These are phyloP conservation scores for Synaphobranchus kaupii DNA, from an alignment of 2,797 vertebrate genomes.

Conservation along the genomic window DNA sequence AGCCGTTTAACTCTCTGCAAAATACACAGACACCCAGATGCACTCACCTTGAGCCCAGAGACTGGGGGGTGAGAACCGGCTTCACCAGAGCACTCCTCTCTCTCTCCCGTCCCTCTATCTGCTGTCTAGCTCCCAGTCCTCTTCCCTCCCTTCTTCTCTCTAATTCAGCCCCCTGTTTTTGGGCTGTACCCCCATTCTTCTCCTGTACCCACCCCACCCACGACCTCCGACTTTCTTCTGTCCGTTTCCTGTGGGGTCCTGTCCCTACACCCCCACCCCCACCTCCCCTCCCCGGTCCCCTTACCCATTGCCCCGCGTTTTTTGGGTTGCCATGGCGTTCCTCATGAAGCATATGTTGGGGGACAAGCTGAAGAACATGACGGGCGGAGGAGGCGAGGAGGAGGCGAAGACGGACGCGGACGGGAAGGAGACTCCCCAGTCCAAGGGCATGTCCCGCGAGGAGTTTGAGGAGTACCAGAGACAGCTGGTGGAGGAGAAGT, in stretches of 20 bases:
- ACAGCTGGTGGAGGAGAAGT: conserved; percentile 78
- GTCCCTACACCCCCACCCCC: neutral
- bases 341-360: conserved; percentile 64
- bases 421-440: conserved; percentile 56
- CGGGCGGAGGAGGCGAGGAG: conserved; percentile 42
- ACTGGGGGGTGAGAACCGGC: conserved; percentile 37
- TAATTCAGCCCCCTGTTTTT: neutral
- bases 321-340: conserved; percentile 57
- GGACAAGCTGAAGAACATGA: conserved; percentile 66
- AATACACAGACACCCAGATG: conserved; percentile 58
- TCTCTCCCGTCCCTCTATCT: neutral
- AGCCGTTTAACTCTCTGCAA: conserved; percentile 58
- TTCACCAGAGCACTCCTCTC: neutral
- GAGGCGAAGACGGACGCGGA: conserved; percentile 44
- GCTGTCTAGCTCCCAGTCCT: neutral
- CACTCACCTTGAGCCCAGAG: conserved; percentile 43
- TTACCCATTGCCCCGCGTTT: neutral
- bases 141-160: neutral
- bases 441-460: conserved; percentile 63
- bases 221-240: neutral
- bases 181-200: neutral
- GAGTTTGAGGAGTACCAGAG: conserved; percentile 77
- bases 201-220: neutral
- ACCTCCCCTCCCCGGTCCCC: neutral
- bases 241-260: neutral